Conservation (phyloP, 2,797 vertebrate species). For the Pipistrellus nathusii region DNA sequence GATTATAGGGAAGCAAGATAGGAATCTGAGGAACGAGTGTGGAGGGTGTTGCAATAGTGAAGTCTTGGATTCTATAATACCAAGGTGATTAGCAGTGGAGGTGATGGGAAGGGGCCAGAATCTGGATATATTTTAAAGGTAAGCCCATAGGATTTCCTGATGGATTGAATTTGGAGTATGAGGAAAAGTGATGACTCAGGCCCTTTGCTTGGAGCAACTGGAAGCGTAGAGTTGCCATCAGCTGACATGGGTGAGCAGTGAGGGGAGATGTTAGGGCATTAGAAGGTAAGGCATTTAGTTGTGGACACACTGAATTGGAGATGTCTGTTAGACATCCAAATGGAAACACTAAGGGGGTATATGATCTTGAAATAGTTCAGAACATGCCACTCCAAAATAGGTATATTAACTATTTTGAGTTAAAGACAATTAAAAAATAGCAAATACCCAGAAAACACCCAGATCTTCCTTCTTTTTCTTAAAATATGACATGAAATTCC, state of each 20-base stretch:
- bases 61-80: fast-evolving
- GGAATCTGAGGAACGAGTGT: neutral
- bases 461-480: slow-evolving; percentile 2
- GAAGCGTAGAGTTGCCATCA: neutral
- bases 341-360: neutral
- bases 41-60: neutral
- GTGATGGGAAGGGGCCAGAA: neutral
- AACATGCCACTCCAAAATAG: neutral
- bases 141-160: neutral
- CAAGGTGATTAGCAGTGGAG: fast-evolving
- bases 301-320: neutral
- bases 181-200: neutral
- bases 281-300: neutral
- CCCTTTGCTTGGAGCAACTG: neutral
- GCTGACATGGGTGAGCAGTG: neutral
- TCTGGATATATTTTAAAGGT: neutral
- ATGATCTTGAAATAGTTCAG: neutral
- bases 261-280: neutral
- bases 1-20: neutral
- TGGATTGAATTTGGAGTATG: neutral
- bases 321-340: neutral
- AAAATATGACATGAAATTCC: slow-evolving; percentile 5
- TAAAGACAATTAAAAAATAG: neutral
- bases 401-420: neutral
- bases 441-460: neutral